A percentile compares a stretch with the other conserved stretches of the same genome.
phyloP scores from a whole-genome alignment of 2,888 invertebrate species.

The Maniola hyperantus region DNA sequence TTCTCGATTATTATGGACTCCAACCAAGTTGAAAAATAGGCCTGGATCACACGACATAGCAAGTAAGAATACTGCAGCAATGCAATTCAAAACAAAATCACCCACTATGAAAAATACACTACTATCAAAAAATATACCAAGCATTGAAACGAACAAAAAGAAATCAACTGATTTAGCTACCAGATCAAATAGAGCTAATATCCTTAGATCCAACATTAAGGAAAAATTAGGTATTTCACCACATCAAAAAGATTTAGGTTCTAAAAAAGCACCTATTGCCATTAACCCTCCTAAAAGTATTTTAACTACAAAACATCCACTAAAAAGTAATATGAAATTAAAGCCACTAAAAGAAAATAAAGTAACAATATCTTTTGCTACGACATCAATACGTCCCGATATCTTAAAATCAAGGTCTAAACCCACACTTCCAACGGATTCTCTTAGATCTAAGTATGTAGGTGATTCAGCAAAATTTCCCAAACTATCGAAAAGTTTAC shows the following conservation, averaged over 20 bases:
- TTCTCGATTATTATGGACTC: not conserved
- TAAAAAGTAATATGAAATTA: slow-evolving; percentile 7
- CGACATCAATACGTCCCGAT: slow-evolving; percentile 29
- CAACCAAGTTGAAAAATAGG: not conserved
- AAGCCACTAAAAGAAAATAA: slow-evolving; percentile 41
- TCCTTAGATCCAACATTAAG: slow-evolving; percentile 8
- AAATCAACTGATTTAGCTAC: not conserved
- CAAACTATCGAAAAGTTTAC: slow-evolving; percentile 9
- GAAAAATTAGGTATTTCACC: not conserved
- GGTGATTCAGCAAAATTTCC: slow-evolving; percentile 3
- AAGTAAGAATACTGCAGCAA: slow-evolving; percentile 1
- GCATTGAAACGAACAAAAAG: not conserved
- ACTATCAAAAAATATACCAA: not conserved
- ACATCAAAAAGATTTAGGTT: slow-evolving; percentile 2
- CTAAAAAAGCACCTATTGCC: not conserved
- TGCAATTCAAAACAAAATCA: not conserved
- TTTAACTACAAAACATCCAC: not conserved
- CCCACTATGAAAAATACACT: not conserved
- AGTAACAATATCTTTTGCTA: slow-evolving; percentile 50
- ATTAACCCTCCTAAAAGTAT: slow-evolving; percentile 8
- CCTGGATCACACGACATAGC: not conserved
- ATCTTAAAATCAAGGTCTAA: slow-evolving; percentile 34
- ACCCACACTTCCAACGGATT: not conserved
- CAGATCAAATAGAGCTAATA: slow-evolving; percentile 7
- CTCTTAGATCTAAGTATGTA: slow-evolving; percentile 4